Conservation (phyloP, 2,888 invertebrate species). For the Enchytraeus crypticus region DNA sequence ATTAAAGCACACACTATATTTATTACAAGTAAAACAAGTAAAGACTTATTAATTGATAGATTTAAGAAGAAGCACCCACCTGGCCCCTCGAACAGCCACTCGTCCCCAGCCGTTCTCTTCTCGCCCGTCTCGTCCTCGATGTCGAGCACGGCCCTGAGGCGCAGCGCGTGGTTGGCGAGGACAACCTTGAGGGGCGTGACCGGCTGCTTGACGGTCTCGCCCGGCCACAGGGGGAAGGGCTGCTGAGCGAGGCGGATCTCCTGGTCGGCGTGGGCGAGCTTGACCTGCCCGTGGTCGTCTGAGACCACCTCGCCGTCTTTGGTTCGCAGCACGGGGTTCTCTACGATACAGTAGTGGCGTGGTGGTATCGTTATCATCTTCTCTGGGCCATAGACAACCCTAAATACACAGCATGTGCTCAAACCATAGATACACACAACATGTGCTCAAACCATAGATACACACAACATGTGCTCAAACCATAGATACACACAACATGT, state of each 20-base stretch:
- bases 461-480: no score
- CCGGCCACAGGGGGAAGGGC: slow-evolving; percentile 53
- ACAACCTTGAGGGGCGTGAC: slow-evolving; percentile 38
- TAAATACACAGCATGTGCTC: no score
- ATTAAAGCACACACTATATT: no score
- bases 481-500: no score
- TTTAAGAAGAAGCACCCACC: no score
- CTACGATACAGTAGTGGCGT: slow-evolving; percentile 51
- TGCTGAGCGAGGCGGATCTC: slow-evolving; percentile 52
- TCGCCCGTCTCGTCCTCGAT: slow-evolving; percentile 44
- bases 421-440: no score
- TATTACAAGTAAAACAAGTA: no score
- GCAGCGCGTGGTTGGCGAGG: slow-evolving; percentile 49
- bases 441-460: no score
- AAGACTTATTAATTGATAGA: no score
- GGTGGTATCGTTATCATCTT: slow-evolving; percentile 52
- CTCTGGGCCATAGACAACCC: slow-evolving; percentile 49
- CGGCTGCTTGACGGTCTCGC: slow-evolving; percentile 40
- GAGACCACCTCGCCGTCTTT: slow-evolving; percentile 39
- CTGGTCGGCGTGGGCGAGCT: slow-evolving; percentile 50
- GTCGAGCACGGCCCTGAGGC: slow-evolving; percentile 49
- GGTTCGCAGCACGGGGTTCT: slow-evolving; percentile 49
- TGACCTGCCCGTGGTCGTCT: slow-evolving; percentile 48
- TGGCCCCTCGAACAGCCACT: slow-evolving; percentile 52
- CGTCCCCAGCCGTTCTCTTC: slow-evolving; percentile 51